Base-by-base conservation (phyloP, 2,888 invertebrate species). In the Rapana venosa region DNA sequence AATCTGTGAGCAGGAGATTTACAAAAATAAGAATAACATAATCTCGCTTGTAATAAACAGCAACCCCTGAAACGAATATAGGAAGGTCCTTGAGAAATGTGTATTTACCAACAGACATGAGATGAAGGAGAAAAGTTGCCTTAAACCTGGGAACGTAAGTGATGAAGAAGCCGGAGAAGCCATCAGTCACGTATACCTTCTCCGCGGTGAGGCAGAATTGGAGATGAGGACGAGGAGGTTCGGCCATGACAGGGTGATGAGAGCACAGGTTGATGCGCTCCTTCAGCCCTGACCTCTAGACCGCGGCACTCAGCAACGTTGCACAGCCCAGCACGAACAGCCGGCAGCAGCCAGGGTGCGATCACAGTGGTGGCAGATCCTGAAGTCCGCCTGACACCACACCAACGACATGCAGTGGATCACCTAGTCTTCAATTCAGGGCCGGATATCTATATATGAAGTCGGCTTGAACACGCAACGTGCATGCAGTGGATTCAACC, bases 241-340 rank as follows among this genome's bases (percentile, higher is more conserved):
- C 36, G 83, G 83, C 11, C 70, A 20, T 66, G 83, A 47, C 36
- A 88, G 66, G 36, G 83, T 58, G 66, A 88, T 83, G 61, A 88
- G 83, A n/a, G 20, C 83, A 83, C 15, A 88, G 81, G 88, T 88
- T 87, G 87, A 87, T 74, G 47, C 87, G 74, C 15, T 87, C 87
- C 74, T 30, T 35, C 47, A 87, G 74, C 13, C 87, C 87, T n/a
- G 74, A 74, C 26, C 35, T 22, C 6, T 15, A 0, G 74, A 87
- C 87, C 11, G 87, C 87, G n/a, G 87, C 87, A 4, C 87, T 87
- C 47, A 87, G 36, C 74, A n/a, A 74, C 70, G 87, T 87, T 87
- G 70, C 87, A 74, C 17, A 35, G 22, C 87, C 87, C 47, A 87
- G 13, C 35, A 74, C 66, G 74, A 87, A 87, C 35, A 87, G 87